Base-by-base conservation (phyloP, 2,797 vertebrate genomes). In the Xyrichtys novacula region DNA sequence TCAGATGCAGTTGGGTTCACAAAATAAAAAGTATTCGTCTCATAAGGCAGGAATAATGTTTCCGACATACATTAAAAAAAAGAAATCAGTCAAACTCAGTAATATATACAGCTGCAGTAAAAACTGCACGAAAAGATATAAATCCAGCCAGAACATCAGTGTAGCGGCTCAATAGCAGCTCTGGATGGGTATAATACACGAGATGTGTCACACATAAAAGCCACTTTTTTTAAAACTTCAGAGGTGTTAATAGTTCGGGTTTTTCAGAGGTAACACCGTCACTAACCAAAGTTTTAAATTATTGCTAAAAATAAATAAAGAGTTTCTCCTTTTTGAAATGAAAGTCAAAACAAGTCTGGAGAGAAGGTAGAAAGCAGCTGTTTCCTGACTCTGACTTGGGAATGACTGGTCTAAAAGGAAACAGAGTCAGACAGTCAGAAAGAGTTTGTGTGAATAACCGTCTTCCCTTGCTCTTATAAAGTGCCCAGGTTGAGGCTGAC, bases 31-130 rank as follows among this genome's bases (percentile, higher is more conserved):
- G 0, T n/a, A 6, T 53, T 63, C 14, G n/a, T 47, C 46, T 62
- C 6, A 74, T 83, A 92, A 92, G 89, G 87, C 91, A 88, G 62
- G 76, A 78, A 79, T 71, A 46, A 22, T n/a, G 1, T 62, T 73
- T 69, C 55, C 32, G 52, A 67, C 47, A n/a, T 22, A 74, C 2
- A 69, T 50, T 23, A 48, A 61, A 48, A 46, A 73, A 70, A 11
- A 0, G 50, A 49, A 16, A 34, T 34, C 32, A 12, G 32, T 38
- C 6, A 56, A 68, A 46, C 60, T 22, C 47, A 26, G 48, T 25
- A 2, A 43, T 46, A 76, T 67, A 32, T 50, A 80, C 58, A 80
- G 15, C 44, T 47, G 54, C 63, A 80, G 72, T 39, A 43, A 48
- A 66, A 65, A 31, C 75, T 68, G 74, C 65, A 84, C 52, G 66